Evolutionary conservation across 2,797 vertebrate species (phyloP).

Genomic region (Odontamblyopus rebecca): DNA sequence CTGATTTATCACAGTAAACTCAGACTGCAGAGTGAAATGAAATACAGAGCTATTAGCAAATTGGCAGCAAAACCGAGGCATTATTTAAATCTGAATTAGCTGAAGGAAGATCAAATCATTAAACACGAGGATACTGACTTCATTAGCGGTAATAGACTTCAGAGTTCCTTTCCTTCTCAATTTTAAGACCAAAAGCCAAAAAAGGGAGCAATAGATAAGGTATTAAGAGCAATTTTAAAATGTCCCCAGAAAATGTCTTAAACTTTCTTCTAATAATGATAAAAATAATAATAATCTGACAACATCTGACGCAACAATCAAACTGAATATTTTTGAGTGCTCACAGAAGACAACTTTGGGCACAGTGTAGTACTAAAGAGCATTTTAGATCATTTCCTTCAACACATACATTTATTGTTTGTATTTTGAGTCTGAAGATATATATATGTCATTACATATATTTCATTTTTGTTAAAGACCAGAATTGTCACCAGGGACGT

Average conservation of each 20-base stretch:
- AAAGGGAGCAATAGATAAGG: not conserved
- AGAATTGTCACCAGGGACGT: too few relatives aligned
- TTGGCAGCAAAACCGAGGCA: not conserved
- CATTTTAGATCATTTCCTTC: too few relatives aligned
- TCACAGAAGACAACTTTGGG: too few relatives aligned
- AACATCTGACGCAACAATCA: too few relatives aligned
- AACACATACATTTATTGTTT: too few relatives aligned
- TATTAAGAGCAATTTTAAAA: not conserved
- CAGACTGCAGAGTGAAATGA: not conserved
- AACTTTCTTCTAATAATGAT: too few relatives aligned
- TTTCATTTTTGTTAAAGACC: too few relatives aligned
- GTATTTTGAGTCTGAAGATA: too few relatives aligned
- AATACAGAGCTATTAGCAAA: conserved; percentile 4
- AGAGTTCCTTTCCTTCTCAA: not conserved
- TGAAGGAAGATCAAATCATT: not conserved
- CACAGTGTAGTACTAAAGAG: too few relatives aligned
- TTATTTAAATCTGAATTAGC: conserved; percentile 10
- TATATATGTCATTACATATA: too few relatives aligned
- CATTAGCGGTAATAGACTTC: not conserved
- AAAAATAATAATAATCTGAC: too few relatives aligned
- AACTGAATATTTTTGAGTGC: too few relatives aligned
- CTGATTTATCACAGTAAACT: not conserved
- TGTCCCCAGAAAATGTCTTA: not conserved
- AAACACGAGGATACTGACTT: not conserved
- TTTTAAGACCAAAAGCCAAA: not conserved